Percentiles rank a stretch among this genome's conserved stretches.
phyloP scores from a whole-genome alignment of 2,797 vertebrate species.

The Eremophila alpestris region DNA sequence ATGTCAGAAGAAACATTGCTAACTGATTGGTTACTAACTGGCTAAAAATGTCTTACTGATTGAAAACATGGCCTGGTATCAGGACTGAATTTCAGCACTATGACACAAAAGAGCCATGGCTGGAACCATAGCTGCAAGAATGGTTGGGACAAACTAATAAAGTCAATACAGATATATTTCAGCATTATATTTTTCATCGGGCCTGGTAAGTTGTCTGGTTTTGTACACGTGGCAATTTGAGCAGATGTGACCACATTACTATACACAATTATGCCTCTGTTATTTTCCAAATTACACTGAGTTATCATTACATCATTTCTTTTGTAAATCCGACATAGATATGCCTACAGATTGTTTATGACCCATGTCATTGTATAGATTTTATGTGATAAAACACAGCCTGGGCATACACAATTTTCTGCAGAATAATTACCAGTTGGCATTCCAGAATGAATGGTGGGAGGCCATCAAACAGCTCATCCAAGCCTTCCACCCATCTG shows the following conservation, averaged over 20 bases:
- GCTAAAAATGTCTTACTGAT: background rate
- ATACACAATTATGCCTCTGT: background rate
- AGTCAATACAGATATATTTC: background rate
- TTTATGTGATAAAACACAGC: slow-evolving; percentile 43
- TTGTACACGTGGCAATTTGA: background rate
- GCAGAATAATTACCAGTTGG: slow-evolving; percentile 34
- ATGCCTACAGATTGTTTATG: slow-evolving; percentile 16
- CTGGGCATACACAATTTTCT: slow-evolving; percentile 5
- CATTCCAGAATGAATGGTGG: slow-evolving; percentile 16
- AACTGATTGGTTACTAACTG: background rate
- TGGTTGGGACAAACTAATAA: background rate
- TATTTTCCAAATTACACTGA: background rate
- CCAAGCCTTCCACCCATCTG: slow-evolving; percentile 30
- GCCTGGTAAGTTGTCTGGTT: background rate
- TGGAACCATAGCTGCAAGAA: background rate
- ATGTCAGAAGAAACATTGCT: background rate
- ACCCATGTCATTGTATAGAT: background rate
- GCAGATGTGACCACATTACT: background rate
- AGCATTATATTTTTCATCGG: slow-evolving; percentile 13
- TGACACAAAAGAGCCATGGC: background rate
- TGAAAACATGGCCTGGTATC: background rate
- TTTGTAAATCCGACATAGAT: background rate
- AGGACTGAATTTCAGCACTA: background rate
- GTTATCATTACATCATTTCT: slow-evolving; percentile 5
- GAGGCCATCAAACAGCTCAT: slow-evolving; percentile 3